phyloP scores from a whole-genome alignment of 2,888 invertebrate species.

The Diaphora mendica region DNA sequence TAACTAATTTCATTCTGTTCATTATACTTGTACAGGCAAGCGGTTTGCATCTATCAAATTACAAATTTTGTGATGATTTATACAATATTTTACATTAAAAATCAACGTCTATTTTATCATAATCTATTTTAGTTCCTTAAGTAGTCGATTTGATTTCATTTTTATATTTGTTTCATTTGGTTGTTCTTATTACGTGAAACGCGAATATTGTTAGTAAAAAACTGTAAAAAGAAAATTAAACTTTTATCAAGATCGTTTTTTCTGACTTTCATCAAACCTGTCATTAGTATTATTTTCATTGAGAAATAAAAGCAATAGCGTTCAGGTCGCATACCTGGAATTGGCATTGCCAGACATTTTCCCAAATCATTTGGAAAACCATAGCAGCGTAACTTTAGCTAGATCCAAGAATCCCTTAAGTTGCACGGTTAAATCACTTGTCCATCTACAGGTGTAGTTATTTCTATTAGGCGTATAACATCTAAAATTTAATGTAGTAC shows the following conservation, averaged over 20 bases:
- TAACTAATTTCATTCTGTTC: conserved; percentile 39
- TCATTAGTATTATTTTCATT: no score
- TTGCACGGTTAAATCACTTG: not conserved
- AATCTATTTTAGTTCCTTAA: no score
- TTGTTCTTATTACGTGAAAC: not conserved
- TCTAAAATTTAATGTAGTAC: not conserved
- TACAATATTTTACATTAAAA: not conserved
- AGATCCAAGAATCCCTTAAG: no score
- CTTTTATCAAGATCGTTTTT: no score
- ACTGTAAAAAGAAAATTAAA: no score
- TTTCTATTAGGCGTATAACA: not conserved
- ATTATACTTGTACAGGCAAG: conserved; percentile 20
- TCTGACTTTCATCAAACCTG: no score
- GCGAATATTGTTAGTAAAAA: no score
- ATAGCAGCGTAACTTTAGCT: not conserved
- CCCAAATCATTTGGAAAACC: no score
- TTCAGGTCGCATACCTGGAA: no score
- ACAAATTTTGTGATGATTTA: not conserved
- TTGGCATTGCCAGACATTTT: no score
- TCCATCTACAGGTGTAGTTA: not conserved
- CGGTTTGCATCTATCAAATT: not conserved
- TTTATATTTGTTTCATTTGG: not conserved
- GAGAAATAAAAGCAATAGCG: no score
- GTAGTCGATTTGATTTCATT: not conserved
- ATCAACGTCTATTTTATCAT: no score